A percentile compares a stretch with the other conserved stretches of the same genome.
Conservation (phyloP, 2,113 vertebrate genomes). For the Dicrurus megarhynchus region DNA sequence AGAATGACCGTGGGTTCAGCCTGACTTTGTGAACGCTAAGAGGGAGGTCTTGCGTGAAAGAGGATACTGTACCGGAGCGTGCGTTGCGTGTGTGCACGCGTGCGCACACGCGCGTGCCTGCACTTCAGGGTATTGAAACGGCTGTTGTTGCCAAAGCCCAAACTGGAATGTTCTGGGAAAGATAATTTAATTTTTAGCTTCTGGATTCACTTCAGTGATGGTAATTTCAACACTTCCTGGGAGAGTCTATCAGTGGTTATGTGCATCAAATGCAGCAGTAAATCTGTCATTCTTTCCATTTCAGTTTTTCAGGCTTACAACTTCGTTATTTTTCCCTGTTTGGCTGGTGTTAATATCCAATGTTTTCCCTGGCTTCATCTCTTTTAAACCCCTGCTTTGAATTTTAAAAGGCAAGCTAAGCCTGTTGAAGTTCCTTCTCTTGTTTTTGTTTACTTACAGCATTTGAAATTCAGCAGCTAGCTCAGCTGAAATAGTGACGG, state of each 20-base stretch:
- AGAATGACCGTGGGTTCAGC: not conserved
- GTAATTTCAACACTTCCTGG: constrained; percentile 65
- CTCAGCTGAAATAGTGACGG: not conserved
- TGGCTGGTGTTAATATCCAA: constrained; percentile 11
- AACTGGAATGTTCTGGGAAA: constrained; percentile 68
- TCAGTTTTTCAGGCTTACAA: constrained; percentile 39
- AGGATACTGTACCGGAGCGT: not conserved
- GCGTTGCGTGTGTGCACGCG: not conserved
- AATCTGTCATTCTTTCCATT: constrained; percentile 63
- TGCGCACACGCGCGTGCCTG: not conserved
- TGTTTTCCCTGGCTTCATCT: constrained; percentile 62
- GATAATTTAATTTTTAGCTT: constrained; percentile 68
- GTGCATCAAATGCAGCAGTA: constrained; percentile 46
- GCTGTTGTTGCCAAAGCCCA: constrained; percentile 54
- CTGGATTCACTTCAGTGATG: constrained; percentile 63
- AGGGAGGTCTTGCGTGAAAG: constrained; percentile 27
- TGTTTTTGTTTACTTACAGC: constrained; percentile 43
- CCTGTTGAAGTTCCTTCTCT: not conserved
- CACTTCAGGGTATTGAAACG: constrained; percentile 9
- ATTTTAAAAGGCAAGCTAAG: constrained; percentile 45
- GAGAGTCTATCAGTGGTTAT: constrained; percentile 51
- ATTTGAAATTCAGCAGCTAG: constrained; percentile 33
- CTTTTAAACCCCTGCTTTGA: constrained; percentile 52
- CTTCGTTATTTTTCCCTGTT: constrained; percentile 51
- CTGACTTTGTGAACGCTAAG: not conserved